Evolutionary conservation across 2,113 vertebrate genomes (phyloP), one percentile per base, ranked within the genome.

Genomic region (Odobenus rosmarus): DNA sequence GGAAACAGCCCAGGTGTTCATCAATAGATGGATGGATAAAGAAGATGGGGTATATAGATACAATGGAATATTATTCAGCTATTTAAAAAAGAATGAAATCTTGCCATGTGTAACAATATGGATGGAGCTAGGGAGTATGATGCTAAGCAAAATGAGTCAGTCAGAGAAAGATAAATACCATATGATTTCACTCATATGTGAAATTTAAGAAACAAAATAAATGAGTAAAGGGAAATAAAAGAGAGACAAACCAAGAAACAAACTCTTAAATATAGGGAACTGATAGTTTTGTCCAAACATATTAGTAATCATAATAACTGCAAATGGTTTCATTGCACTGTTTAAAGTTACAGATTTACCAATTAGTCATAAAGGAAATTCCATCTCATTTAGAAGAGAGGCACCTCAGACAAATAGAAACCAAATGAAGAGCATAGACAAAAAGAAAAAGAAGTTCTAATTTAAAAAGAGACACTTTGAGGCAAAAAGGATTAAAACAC

Each of bases 341-440:
- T 83, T 93, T 57, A 76, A 97, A 77, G 31, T 59, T 90, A 72
- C 4, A 92, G 31, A 92, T 81, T 69, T 84, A 46, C 9, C 89
- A 24, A 82, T 59, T 12, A 79, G 1, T 74, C 12, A 24, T 67
- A 76, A 92, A 94, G 67, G 4, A 42, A 97, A 96, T 49, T 49
- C 24, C 21, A 82, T n/a, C 0, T 89, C 57, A 81, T 86, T 71
- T 94, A 55, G 76, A 89, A 96, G 49, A n/a, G 18, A 49, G 36
- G 4, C 3, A 69, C 31, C 59, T 90, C 53, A 94, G 53, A 26
- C 42, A 81, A 89, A 62, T 49, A 33, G 59, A 74, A 85, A 88
- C 4, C 7, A 12, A 86, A 67, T 61, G 24, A 88, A 94, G 16
- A 81, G 16, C 18, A 55, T 61, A 4, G 46, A n/a, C 36, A 80